These are phyloP conservation scores for Pachypsylla venusta DNA, from an alignment of 1,140 invertebrate genomes.

Conservation along the genomic window DNA sequence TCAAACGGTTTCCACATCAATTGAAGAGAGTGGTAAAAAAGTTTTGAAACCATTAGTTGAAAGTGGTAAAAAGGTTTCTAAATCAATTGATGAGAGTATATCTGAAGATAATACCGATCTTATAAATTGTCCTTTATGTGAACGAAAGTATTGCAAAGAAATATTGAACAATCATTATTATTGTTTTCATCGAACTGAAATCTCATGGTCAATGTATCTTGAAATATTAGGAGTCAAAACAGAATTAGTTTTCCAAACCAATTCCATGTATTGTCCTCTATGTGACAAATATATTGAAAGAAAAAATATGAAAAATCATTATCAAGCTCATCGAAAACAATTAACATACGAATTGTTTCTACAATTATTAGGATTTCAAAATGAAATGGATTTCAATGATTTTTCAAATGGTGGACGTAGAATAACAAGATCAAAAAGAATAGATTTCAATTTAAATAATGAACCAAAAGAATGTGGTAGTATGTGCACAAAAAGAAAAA, in stretches of 20 bases:
- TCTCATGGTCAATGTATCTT: background rate
- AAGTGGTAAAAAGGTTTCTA: too few species aligned
- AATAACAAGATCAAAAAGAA: background rate
- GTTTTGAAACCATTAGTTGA: too few species aligned
- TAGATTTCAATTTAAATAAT: background rate
- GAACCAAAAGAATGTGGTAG: too few species aligned
- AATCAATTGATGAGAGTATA: too few species aligned
- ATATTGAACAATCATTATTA: background rate
- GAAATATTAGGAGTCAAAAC: background rate
- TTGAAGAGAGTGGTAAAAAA: too few species aligned
- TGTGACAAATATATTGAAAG: background rate
- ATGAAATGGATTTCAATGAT: background rate
- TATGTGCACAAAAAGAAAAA: too few species aligned
- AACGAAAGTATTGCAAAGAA: background rate
- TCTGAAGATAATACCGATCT: too few species aligned
- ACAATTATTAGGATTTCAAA: background rate
- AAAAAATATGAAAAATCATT: background rate
- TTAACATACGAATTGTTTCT: background rate
- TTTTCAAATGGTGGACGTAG: background rate
- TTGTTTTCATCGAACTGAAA: background rate
- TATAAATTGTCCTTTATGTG: background rate
- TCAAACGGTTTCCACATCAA: too few species aligned
- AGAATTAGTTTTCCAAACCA: background rate
- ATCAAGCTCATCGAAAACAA: background rate
- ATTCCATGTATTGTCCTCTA: background rate